Conservation (phyloP, 2,113 vertebrate genomes). For the Scytalopus superciliaris region DNA sequence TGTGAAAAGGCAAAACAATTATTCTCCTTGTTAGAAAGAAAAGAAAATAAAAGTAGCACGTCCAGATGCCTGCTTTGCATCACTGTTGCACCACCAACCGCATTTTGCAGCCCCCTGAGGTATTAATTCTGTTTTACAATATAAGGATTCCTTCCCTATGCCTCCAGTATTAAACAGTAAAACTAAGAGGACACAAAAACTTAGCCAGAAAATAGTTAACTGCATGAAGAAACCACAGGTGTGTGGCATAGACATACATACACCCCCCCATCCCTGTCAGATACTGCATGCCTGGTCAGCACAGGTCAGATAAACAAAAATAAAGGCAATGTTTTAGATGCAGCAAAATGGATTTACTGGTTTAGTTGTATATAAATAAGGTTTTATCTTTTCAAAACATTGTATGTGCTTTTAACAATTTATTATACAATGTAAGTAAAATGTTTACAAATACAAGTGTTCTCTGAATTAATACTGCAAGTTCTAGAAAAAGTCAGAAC, state of each 20-base stretch:
- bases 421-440: neutral
- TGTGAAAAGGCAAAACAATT: neutral
- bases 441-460: neutral
- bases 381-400: neutral
- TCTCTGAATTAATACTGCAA: neutral
- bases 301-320: neutral
- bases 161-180: neutral
- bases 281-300: neutral
- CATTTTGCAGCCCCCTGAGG: neutral
- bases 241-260: neutral
- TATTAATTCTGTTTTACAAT: rapidly evolving
- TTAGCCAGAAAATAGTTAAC: neutral
- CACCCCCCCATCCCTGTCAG: neutral
- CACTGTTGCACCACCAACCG: neutral
- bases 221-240: neutral
- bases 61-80: neutral
- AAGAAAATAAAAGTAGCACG: neutral
- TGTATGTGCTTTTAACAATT: neutral
- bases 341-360: neutral
- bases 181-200: neutral
- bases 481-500: neutral
- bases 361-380: neutral
- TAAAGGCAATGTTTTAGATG: neutral
- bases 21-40: neutral
- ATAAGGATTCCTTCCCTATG: neutral